A percentile compares a stretch with the other conserved stretches of the same genome.
phyloP scores from a whole-genome alignment of 2,888 invertebrate genomes.

The Cotesia congregata region DNA sequence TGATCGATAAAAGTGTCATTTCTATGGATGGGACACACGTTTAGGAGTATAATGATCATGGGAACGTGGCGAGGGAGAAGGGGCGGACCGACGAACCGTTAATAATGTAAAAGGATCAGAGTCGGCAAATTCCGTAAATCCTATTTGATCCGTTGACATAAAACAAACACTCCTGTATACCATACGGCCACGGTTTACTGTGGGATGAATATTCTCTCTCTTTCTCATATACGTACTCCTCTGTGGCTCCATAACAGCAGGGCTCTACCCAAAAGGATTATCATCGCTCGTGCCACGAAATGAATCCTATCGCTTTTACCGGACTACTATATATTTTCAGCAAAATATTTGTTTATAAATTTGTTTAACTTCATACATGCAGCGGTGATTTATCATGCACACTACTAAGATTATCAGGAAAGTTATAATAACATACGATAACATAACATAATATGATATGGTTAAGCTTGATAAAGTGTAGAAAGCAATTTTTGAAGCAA shows the following conservation, averaged over 20 bases:
- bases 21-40: slow-evolving; percentile 24
- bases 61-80: slow-evolving; percentile 48
- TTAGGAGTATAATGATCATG: slow-evolving; percentile 54
- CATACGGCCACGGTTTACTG: slow-evolving; percentile 43
- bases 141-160: slow-evolving; percentile 63
- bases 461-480: not conserved
- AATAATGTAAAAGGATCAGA: slow-evolving; percentile 53
- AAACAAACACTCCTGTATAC: slow-evolving; percentile 62
- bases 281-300: slow-evolving; percentile 29
- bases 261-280: slow-evolving; percentile 43
- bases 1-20: slow-evolving; percentile 15
- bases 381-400: not conserved
- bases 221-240: not conserved
- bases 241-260: slow-evolving; percentile 34
- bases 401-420: slow-evolving; percentile 8
- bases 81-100: slow-evolving; percentile 47
- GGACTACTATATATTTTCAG: slow-evolving; percentile 9
- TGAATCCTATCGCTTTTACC: slow-evolving; percentile 31
- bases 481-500: not conserved
- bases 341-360: slow-evolving; percentile 16
- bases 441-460: not conserved
- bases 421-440: not conserved
- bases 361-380: slow-evolving; percentile 22
- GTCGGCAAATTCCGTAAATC: slow-evolving; percentile 60
- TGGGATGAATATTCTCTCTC: slow-evolving; percentile 44